These are phyloP conservation scores for Pachyseris speciosa DNA, from an alignment of 64 coral and sea anemone genomes.

Conservation along the genomic window DNA sequence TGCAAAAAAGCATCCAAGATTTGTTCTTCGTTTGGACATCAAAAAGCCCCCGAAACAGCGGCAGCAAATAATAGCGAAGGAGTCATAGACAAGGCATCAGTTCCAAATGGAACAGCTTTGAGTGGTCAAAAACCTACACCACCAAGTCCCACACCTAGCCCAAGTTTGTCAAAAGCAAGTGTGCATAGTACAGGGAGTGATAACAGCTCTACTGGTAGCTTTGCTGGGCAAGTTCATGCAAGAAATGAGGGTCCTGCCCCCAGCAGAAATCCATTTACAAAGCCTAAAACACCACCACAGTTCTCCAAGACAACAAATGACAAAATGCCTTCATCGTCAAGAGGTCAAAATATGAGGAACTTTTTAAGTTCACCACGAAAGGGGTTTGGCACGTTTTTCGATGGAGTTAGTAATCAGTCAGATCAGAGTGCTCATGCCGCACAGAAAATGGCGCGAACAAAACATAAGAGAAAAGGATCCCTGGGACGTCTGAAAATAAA, in stretches of 20 bases:
- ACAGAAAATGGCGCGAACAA: conserved; percentile 51
- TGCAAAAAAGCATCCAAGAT: conserved; percentile 80
- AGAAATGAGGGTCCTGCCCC: conserved; percentile 23
- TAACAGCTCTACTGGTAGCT: conserved; percentile 20
- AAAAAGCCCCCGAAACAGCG: conserved; percentile 8
- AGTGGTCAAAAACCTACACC: neutral
- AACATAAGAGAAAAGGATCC: conserved; percentile 74
- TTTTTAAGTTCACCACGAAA: conserved; percentile 74
- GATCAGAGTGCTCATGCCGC: conserved; percentile 69
- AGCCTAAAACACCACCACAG: conserved; percentile 40
- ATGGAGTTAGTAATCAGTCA: conserved; percentile 60
- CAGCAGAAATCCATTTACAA: conserved; percentile 17
- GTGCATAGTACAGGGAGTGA: conserved; percentile 25
- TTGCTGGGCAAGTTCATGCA: neutral
- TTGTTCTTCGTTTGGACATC: conserved; percentile 78
- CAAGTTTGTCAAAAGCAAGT: conserved; percentile 37
- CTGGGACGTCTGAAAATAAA: conserved; percentile 83
- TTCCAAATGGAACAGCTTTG: conserved; percentile 31
- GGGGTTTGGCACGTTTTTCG: conserved; percentile 79
- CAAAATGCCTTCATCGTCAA: conserved; percentile 42
- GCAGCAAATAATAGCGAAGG: neutral
- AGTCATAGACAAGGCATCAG: neutral
- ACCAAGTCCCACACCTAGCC: neutral
- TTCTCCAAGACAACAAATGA: neutral
- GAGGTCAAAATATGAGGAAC: conserved; percentile 65